Percentiles rank a stretch among this genome's conserved stretches.
These are phyloP conservation scores for Motacilla tschutschensis DNA, from an alignment of 2,113 vertebrate genomes.

Conservation along the genomic window DNA sequence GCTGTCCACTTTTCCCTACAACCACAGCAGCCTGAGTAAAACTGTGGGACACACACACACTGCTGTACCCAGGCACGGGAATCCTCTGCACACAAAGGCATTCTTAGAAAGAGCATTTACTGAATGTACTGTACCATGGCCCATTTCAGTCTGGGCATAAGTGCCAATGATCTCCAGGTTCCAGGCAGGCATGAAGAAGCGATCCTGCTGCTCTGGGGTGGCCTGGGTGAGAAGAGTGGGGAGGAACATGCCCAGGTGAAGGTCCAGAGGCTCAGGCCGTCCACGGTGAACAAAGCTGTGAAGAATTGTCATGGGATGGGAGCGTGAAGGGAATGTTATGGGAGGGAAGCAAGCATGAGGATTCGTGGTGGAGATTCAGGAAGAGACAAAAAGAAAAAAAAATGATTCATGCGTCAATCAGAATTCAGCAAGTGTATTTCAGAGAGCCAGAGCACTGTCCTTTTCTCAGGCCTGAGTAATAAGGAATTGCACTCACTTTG, in stretches of 20 bases:
- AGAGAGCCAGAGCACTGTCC: constrained; percentile 52
- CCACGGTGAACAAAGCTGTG: constrained; percentile 87
- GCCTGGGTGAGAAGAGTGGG: constrained; percentile 96
- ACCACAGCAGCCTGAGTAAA: neutral
- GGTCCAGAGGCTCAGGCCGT: constrained; percentile 90
- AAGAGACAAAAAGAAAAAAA: constrained; percentile 54
- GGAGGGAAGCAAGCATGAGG: constrained; percentile 26
- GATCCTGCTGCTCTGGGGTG: constrained; percentile 90
- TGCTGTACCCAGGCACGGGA: neutral
- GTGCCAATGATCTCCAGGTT: constrained; percentile 97
- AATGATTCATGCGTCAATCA: constrained; percentile 52
- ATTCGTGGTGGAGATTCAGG: constrained; percentile 40
- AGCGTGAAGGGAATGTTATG: constrained; percentile 48
- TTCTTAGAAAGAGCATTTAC: constrained; percentile 57
- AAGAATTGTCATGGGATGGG: constrained; percentile 47
- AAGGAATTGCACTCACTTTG: neutral
- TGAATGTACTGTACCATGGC: constrained; percentile 89
- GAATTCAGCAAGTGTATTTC: constrained; percentile 28
- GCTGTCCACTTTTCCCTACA: neutral
- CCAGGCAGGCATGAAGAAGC: constrained; percentile 97
- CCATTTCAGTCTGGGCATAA: constrained; percentile 98
- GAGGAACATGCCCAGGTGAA: constrained; percentile 98
- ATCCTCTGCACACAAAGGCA: constrained; percentile 16
- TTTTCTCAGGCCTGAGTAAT: neutral
- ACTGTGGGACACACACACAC: neutral